Evolutionary conservation across 2,888 invertebrate genomes (phyloP), one percentile per base, ranked within the genome.

Genomic region (Anodontia alba): DNA sequence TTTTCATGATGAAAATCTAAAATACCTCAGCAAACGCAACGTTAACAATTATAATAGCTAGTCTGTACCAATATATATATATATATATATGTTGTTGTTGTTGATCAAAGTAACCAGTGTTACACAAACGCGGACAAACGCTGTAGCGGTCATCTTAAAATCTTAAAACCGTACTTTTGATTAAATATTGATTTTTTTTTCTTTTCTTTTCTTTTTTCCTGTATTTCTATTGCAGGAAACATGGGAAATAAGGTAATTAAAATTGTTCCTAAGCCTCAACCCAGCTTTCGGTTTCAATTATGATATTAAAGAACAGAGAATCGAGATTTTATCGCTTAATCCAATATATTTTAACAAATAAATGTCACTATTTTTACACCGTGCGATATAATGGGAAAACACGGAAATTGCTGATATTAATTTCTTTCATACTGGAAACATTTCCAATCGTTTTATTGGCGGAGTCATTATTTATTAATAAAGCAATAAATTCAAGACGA

Each of bases 401-500:
- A 46, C 46, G 54, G 54, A 54, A 54, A 23, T 54, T 54, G 26
- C 23, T 12, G 54, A 54, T 54, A 54, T 54, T 54, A 54, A 54
- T 54, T 54, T 54, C 54, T 26, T 54, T 54, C 54, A 54, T 54
- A 20, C 54, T 54, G 26, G 26, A 23, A 54, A 26, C 26, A 54
- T 54, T 26, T 54, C 26, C 54, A 26, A 26, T 26, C 54, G 54
- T 54, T 54, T 54, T 54, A 54, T 54, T 54, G 54, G 54, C 26
- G 54, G 5, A 54, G 54, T 54, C 54, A 54, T 54, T 54, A 54
- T 54, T 54, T 54, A 54, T 54, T 54, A 54, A 54, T 54, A 54
- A 54, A 54, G 54, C n/a, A 3, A 54, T 54, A 54, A 54, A 54
- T 54, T 26, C 54, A 54, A 54, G 54, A 54, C 54, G 26, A 12